These are phyloP conservation scores for Mus musculus DNA, from an alignment of 2,113 vertebrate genomes.

Conservation along the genomic window DNA sequence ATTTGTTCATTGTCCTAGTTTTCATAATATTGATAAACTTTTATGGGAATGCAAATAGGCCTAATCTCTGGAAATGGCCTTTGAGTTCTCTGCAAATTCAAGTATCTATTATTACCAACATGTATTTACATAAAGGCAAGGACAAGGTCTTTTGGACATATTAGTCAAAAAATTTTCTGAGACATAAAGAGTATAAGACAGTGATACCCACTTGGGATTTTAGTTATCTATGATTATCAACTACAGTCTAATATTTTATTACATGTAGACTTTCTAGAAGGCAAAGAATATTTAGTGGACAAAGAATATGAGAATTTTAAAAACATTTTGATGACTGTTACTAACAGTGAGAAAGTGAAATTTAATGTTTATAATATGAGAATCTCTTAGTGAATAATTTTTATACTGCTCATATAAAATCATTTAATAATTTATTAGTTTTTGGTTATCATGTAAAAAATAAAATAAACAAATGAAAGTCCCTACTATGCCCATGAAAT, in stretches of 20 bases:
- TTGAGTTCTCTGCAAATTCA: not conserved
- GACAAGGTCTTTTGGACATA: not conserved
- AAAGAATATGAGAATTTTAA: not conserved
- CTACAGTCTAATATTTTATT: not conserved
- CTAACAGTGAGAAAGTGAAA: slow-evolving; percentile 50
- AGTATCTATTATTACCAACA: not conserved
- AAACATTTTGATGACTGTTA: slow-evolving; percentile 25
- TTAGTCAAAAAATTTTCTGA: slow-evolving; percentile 18
- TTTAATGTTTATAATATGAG: slow-evolving; percentile 62
- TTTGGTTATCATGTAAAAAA: slow-evolving; percentile 52
- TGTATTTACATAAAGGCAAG: slow-evolving; percentile 25
- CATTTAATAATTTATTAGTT: slow-evolving; percentile 47
- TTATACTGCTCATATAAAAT: slow-evolving; percentile 49
- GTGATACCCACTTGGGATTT: not conserved
- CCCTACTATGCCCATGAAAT: slow-evolving; percentile 52
- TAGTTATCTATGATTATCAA: not conserved
- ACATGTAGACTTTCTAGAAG: not conserved
- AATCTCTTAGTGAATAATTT: slow-evolving; percentile 46
- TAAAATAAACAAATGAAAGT: not conserved
- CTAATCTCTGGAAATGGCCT: not conserved
- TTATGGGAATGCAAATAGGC: not conserved
- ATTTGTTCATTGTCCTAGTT: not conserved
- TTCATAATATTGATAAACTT: slow-evolving; percentile 9
- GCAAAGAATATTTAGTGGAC: slow-evolving; percentile 43
- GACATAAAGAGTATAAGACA: not conserved